These are phyloP conservation scores for Hipposideros larvatus DNA, from an alignment of 2,797 vertebrate genomes.

Conservation along the genomic window DNA sequence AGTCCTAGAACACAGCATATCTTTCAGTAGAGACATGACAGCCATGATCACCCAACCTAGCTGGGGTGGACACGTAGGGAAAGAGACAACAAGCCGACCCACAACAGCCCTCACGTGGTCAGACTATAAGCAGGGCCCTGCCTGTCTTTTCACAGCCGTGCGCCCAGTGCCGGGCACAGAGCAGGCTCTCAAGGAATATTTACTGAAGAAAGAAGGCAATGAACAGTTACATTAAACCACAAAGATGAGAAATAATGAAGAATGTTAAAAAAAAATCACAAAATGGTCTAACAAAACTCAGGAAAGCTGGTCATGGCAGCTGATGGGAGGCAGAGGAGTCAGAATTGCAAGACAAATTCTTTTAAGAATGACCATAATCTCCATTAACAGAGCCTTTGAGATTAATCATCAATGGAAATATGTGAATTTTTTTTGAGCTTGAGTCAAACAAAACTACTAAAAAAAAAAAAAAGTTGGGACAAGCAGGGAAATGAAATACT, in stretches of 20 bases:
- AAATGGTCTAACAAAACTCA: background rate
- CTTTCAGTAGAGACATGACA: background rate
- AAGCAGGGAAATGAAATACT: background rate
- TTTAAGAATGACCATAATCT: background rate
- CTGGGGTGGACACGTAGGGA: accelerated
- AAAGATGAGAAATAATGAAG: background rate
- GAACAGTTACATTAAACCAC: background rate
- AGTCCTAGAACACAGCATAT: background rate
- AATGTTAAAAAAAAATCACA: background rate
- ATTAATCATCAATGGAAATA: background rate
- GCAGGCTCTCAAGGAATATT: background rate
- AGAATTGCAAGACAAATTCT: background rate
- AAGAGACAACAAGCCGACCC: background rate
- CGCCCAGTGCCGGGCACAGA: background rate
- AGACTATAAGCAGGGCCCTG: background rate
- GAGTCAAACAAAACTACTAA: conserved; percentile 1
- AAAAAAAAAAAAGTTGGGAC: background rate
- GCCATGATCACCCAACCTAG: background rate
- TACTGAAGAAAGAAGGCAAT: background rate
- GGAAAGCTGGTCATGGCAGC: background rate
- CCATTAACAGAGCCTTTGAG: background rate
- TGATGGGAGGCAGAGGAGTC: background rate
- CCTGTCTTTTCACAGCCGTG: background rate
- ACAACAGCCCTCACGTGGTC: background rate
- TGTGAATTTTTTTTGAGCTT: background rate